Conservation (phyloP, 2,888 invertebrate species). For the Trichogramma evanescens region DNA sequence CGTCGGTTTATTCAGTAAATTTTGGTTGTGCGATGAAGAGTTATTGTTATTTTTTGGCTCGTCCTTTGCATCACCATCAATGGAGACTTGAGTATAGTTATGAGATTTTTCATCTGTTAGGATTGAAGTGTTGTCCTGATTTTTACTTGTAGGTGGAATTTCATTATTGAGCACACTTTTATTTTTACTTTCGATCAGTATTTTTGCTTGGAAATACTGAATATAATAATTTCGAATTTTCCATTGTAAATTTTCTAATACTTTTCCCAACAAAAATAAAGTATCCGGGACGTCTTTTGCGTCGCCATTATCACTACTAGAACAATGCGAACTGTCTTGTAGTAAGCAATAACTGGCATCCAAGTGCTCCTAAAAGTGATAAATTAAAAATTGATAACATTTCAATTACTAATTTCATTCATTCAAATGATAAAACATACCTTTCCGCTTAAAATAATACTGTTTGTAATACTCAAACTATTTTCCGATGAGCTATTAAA, state of each 20-base stretch:
- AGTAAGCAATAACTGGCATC: too few species aligned
- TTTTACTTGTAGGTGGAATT: not conserved
- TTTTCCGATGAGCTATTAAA: slow-evolving; percentile 18
- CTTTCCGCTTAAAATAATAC: not conserved
- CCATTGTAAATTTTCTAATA: slow-evolving; percentile 31
- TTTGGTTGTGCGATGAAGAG: not conserved
- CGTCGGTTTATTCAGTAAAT: not conserved
- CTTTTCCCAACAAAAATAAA: slow-evolving; percentile 29
- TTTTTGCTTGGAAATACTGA: slow-evolving; percentile 3
- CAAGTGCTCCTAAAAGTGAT: too few species aligned
- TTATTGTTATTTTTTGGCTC: not conserved
- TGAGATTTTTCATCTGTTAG: not conserved
- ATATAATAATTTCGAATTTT: slow-evolving; percentile 26
- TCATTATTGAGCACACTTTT: not conserved
- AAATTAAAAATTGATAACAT: too few species aligned
- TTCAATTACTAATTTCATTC: too few species aligned
- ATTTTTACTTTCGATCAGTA: not conserved
- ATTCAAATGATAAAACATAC: not conserved
- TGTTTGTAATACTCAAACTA: not conserved
- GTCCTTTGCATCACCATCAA: not conserved
- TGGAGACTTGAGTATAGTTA: not conserved
- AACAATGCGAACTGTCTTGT: not conserved
- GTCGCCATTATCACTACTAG: not conserved
- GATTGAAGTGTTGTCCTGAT: not conserved
- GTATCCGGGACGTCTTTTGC: slow-evolving; percentile 19